Evolutionary conservation across 2,113 vertebrate genomes (phyloP).

Genomic region (Phalacrocorax brasilianus): DNA sequence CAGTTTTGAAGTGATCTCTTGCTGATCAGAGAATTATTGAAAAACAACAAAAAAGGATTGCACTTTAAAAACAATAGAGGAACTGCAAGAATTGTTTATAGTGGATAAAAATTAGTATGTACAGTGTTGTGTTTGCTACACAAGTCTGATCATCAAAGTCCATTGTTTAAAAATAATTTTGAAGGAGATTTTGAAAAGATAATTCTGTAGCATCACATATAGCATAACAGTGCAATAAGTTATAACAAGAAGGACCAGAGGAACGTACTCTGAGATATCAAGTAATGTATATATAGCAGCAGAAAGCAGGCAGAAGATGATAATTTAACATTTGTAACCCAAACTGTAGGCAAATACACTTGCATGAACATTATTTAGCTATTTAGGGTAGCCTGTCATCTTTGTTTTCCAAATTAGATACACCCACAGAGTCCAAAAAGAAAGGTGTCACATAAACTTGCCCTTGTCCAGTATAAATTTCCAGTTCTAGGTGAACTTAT

Average conservation of each 20-base stretch:
- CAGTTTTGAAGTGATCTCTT: not conserved
- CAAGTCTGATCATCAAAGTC: not conserved
- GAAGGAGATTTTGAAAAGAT: not conserved
- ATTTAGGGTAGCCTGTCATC: not conserved
- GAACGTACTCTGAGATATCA: not conserved
- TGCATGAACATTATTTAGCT: not conserved
- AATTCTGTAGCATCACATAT: not conserved
- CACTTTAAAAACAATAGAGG: not conserved
- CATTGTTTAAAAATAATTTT: not conserved
- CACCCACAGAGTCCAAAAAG: not conserved
- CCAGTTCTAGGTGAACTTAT: not conserved
- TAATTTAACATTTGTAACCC: not conserved
- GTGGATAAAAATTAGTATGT: not conserved
- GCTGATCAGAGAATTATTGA: not conserved
- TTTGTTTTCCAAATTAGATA: not conserved
- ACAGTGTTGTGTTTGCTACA: not conserved
- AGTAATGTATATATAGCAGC: not conserved
- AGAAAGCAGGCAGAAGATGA: not conserved
- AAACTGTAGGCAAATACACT: not conserved
- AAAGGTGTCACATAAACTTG: not conserved
- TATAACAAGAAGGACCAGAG: not conserved
- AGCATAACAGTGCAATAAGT: accelerated
- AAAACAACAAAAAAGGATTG: not conserved
- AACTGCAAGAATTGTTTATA: not conserved
- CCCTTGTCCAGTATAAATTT: not conserved